phyloP scores from a whole-genome alignment of 2,888 invertebrate genomes.

The Dicroscelio sp. region DNA sequence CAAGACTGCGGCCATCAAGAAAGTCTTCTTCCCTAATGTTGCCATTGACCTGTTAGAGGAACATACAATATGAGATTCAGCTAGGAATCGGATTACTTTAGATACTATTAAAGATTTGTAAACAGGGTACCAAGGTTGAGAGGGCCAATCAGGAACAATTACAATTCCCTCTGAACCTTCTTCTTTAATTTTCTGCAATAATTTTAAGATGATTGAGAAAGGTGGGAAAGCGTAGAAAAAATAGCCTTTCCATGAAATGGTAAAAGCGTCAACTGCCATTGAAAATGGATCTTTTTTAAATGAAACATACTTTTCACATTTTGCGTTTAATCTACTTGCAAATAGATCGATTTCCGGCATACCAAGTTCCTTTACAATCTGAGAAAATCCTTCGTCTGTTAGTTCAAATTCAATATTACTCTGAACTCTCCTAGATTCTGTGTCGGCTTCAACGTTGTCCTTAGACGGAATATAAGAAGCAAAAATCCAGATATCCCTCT shows the following conservation, averaged over 20 bases:
- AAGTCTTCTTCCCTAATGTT: conserved; percentile 21
- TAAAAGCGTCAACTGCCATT: conserved; percentile 72
- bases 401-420: conserved; percentile 9
- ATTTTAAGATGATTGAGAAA: conserved; percentile 85
- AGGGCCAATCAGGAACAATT: conserved; percentile 85
- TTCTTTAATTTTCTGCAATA: conserved; percentile 86
- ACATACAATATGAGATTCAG: conserved; percentile 14
- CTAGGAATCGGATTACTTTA: conserved; percentile 57
- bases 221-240: conserved; percentile 85
- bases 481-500: conserved; percentile 11
- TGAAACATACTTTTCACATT: conserved; percentile 6
- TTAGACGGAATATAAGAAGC: conserved; percentile 11
- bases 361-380: conserved; percentile 9
- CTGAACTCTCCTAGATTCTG: not conserved
- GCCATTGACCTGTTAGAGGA: conserved; percentile 22
- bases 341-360: conserved; percentile 25
- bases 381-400: not conserved
- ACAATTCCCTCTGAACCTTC: conserved; percentile 87
- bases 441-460: not conserved
- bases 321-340: conserved; percentile 1
- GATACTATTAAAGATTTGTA: conserved; percentile 48
- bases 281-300: conserved; percentile 41
- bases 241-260: conserved; percentile 57
- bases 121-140: conserved; percentile 25
- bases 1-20: conserved; percentile 60